phyloP scores from a whole-genome alignment of 2,797 vertebrate genomes.

The Megalops cyprinoides region DNA sequence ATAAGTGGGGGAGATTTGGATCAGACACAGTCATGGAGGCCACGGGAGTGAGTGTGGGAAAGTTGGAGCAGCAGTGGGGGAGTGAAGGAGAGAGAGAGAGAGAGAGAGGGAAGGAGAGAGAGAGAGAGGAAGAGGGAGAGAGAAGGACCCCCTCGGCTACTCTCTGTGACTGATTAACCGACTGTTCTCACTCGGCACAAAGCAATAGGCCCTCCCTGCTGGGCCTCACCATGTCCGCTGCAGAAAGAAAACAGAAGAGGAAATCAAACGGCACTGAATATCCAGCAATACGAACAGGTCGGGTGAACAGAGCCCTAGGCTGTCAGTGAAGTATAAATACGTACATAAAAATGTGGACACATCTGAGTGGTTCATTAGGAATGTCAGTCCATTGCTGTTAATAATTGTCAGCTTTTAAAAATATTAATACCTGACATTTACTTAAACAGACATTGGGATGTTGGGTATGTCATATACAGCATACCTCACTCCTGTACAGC shows the following conservation, averaged over 20 bases:
- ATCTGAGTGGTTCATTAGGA: background rate
- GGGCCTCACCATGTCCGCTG: slow-evolving; percentile 53
- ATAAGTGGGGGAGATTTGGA: slow-evolving; percentile 13
- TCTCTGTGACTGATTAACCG: slow-evolving; percentile 65
- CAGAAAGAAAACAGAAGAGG: slow-evolving; percentile 59
- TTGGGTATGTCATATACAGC: too few species aligned
- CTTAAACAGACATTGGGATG: too few species aligned
- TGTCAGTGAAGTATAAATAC: background rate
- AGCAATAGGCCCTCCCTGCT: slow-evolving; percentile 61
- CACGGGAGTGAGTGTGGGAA: slow-evolving; percentile 60
- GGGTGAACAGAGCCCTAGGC: slow-evolving; percentile 64
- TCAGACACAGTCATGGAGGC: slow-evolving; percentile 27
- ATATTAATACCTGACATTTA: too few species aligned
- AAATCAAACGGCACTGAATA: slow-evolving; percentile 59
- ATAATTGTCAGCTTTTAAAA: background rate
- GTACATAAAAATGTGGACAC: too few species aligned
- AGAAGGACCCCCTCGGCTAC: slow-evolving; percentile 60
- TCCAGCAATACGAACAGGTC: slow-evolving; percentile 61
- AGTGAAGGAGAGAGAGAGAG: slow-evolving; percentile 30
- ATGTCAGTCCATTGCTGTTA: background rate
- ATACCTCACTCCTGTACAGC: too few species aligned
- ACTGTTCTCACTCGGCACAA: slow-evolving; percentile 50
- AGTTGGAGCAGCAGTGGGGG: slow-evolving; percentile 23
- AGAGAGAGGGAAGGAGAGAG: slow-evolving; percentile 21
- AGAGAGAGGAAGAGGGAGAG: slow-evolving; percentile 39